A percentile compares a stretch with the other conserved stretches of the same genome.
Conservation (phyloP, 92 coral and sea anemone species). For the Ricordea florida region DNA sequence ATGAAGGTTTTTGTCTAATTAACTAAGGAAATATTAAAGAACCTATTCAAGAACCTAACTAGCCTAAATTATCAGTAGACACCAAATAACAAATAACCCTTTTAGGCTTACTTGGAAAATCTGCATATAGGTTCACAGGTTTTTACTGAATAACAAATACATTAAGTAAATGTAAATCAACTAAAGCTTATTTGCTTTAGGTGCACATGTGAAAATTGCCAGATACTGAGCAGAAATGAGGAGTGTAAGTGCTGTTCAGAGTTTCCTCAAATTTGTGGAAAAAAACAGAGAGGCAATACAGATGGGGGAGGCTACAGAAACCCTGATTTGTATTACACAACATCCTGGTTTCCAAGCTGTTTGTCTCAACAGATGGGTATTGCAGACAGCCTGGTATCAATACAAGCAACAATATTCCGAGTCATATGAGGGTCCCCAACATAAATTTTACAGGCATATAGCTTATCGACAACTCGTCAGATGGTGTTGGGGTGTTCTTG, state of each 20-base stretch:
- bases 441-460: conserved; percentile 33
- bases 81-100: too few species aligned
- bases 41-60: too few species aligned
- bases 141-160: too few species aligned
- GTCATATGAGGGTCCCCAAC: conserved; percentile 55
- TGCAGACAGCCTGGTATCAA: conserved; percentile 68
- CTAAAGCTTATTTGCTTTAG: too few species aligned
- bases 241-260: conserved; percentile 24
- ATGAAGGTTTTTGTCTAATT: too few species aligned
- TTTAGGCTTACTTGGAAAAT: too few species aligned
- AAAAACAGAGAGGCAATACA: conserved; percentile 19
- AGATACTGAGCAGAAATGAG: not conserved
- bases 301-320: not conserved
- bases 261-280: not conserved
- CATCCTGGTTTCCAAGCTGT: conserved; percentile 63
- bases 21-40: too few species aligned
- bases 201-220: conserved; percentile 34
- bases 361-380: conserved; percentile 59
- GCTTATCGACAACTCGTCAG: conserved; percentile 53
- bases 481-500: conserved; percentile 68
- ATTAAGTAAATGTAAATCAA: too few species aligned
- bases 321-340: conserved; percentile 45
- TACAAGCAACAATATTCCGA: conserved; percentile 57
- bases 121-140: too few species aligned
- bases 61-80: too few species aligned